These are phyloP conservation scores for Poecilia wingei DNA, from an alignment of 2,797 vertebrate genomes.

Conservation along the genomic window DNA sequence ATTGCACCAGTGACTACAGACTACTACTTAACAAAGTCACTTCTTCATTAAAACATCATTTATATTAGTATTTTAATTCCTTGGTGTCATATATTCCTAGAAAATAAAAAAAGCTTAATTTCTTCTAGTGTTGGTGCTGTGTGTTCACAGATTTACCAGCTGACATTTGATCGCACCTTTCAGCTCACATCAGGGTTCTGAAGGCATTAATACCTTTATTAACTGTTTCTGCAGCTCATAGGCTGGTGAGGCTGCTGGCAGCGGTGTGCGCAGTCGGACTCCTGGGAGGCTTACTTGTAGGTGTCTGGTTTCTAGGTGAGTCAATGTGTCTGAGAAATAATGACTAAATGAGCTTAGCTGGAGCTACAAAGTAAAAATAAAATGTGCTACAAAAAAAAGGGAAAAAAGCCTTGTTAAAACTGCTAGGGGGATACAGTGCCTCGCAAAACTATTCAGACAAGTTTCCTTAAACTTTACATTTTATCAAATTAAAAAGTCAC, in stretches of 20 bases:
- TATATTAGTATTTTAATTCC: conserved; percentile 7
- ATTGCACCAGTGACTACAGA: conserved; percentile 4
- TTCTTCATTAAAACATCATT: conserved; percentile 10
- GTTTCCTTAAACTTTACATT: not conserved
- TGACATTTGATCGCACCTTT: conserved; percentile 56
- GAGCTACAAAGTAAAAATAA: conserved; percentile 24
- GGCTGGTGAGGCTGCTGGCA: conserved; percentile 75
- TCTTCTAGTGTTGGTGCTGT: conserved; percentile 12
- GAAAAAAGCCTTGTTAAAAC: conserved; percentile 2
- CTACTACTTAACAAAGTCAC: conserved; percentile 1
- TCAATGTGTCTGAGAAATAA: conserved; percentile 44
- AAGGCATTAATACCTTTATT: conserved; percentile 52
- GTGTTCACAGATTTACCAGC: conserved; percentile 25
- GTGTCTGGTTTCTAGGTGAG: conserved; percentile 86
- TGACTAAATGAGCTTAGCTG: conserved; percentile 42
- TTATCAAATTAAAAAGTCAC: not conserved
- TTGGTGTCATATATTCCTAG: not conserved
- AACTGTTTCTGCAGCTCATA: conserved; percentile 72
- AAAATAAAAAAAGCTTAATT: conserved; percentile 11
- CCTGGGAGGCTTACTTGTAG: conserved; percentile 81
- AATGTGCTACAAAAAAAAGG: not conserved
- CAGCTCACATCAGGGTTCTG: conserved; percentile 47
- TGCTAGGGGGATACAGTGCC: not conserved
- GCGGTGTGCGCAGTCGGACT: conserved; percentile 79
- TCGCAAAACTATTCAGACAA: not conserved